Base-by-base conservation (phyloP, 2,797 vertebrate genomes). In the Scarus forsteni region DNA sequence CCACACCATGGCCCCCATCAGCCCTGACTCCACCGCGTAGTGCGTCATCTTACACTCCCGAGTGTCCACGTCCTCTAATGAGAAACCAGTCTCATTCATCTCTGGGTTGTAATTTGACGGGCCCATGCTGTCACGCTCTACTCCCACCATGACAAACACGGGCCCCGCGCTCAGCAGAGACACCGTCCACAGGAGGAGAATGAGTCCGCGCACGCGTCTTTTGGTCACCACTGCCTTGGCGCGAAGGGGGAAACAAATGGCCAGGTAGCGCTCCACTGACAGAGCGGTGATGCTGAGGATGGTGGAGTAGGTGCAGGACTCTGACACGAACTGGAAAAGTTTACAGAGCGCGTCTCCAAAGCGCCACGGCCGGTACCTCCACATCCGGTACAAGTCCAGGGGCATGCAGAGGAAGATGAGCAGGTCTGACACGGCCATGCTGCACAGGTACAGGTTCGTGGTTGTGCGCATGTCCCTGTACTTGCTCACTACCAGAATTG, bases 391-490 rank as follows among this genome's bases (percentile, higher is more conserved):
- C 40, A 99, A 94, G 87, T 99, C 98, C 50, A 99, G 92, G 0
- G 98, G 98, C 97, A 99, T 97, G 74, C 98, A 99, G 53, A 98
- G 91, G 80, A 99, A 98, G 81, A 99, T 98, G 43, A 99, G 93
- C 57, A 99, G 90, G 91, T 99, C 98, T 0, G 98, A 99, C 51
- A 98, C 95, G 6, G 98, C 98, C 98, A 99, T 98, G 93, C 97
- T 99, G 80, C 96, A 98, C 77, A 99, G 91, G 92, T 99, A 99
- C 56, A 99, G 90, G 92, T 99, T 99, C 75, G 97, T 99, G 71
- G 98, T 99, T 39, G 97, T 98, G 81, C 96, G 96, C 96, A 99
- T 96, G 89, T 97, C 96, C 70, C 95, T 95, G 91, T 96, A 98
- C 78, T 95, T 96, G 0, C 94, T 94, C 78, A 99, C 97, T 83